Base-by-base conservation (phyloP, 2,113 vertebrate species). In the Takifugu bimaculatus region DNA sequence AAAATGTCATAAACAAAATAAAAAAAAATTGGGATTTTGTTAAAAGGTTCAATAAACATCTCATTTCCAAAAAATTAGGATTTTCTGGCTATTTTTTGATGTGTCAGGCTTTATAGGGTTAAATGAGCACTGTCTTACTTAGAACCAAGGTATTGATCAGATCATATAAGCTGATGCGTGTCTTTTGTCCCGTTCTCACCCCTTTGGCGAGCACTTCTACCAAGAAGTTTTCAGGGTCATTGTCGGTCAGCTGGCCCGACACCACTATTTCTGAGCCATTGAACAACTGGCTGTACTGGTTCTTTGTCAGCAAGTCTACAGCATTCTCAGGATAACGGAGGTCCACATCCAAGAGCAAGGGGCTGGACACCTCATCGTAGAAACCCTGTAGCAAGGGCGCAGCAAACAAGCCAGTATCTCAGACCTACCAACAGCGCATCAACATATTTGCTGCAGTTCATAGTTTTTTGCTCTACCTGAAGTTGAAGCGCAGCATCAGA, bases 401-500 rank as follows among this genome's bases (percentile, higher is more conserved):
- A 0, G 0, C 20, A 58, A 43, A 54, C 20, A 3, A 50, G 32
- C 5, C 13, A 12, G 5, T 13, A 5, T n/a, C 35, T 28, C 26
- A 25, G 1, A 42, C 13, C 3, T 45, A 15, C 26, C n/a, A 50
- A 50, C 45, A 4, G 28, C 12, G 2, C 39, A 25, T 20, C 20
- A 13, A 6, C 14, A 64, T 4, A 2, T 43, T 44, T 43, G n/a
- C 6, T 20, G 14, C 28, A 49, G n/a, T 12, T 43, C 12, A 25
- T 42, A 4, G 44, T 32, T 28, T 57, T 48, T 35, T 13, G 20
- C 7, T 13, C 3, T 9, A 77, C 78, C 57, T 96, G 85, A 35
- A 98, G 92, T 78, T 99, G 96, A 72, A 96, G 47, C 4, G 85
- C 74, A 3, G 95, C 92, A 82, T 98, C 95, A 0, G 94, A 94